These are phyloP conservation scores for Eucera pruinosa DNA, from an alignment of 2,888 invertebrate species.

Conservation along the genomic window DNA sequence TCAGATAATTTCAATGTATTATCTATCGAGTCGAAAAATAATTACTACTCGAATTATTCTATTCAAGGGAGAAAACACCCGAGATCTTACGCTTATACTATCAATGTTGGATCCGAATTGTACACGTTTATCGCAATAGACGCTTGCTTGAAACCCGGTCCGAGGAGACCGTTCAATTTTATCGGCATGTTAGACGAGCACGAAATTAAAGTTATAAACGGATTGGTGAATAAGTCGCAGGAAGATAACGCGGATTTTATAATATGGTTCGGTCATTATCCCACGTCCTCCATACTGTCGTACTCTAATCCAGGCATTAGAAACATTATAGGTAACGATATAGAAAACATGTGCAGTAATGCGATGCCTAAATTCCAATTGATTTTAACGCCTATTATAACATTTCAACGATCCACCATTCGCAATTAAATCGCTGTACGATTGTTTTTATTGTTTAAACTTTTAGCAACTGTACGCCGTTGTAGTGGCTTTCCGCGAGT, in stretches of 20 bases:
- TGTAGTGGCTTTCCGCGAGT: too few species aligned
- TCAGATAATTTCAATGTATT: slow-evolving; percentile 95
- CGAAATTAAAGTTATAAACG: slow-evolving; percentile 87
- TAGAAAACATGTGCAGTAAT: slow-evolving; percentile 23
- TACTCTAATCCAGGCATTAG: slow-evolving; percentile 85
- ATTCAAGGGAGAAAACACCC: slow-evolving; percentile 89
- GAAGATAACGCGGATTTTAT: slow-evolving; percentile 86
- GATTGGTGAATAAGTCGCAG: slow-evolving; percentile 86
- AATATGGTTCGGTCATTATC: slow-evolving; percentile 96
- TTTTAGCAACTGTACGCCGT: too few species aligned
- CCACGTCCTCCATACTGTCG: slow-evolving; percentile 93
- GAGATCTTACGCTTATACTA: slow-evolving; percentile 90
- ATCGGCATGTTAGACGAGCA: slow-evolving; percentile 89
- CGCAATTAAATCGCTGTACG: too few species aligned
- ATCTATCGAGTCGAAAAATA: slow-evolving; percentile 88
- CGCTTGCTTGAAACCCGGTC: slow-evolving; percentile 94
- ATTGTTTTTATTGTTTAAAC: too few species aligned
- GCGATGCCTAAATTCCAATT: too few species aligned
- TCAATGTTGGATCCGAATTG: slow-evolving; percentile 86
- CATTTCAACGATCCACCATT: not conserved
- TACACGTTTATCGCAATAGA: slow-evolving; percentile 95
- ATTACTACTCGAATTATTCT: slow-evolving; percentile 92
- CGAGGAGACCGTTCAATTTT: slow-evolving; percentile 95
- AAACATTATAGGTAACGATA: slow-evolving; percentile 79
- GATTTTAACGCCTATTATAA: too few species aligned